Evolutionary conservation across 2,113 vertebrate genomes (phyloP).

Genomic region (Festucalex cinctus): DNA sequence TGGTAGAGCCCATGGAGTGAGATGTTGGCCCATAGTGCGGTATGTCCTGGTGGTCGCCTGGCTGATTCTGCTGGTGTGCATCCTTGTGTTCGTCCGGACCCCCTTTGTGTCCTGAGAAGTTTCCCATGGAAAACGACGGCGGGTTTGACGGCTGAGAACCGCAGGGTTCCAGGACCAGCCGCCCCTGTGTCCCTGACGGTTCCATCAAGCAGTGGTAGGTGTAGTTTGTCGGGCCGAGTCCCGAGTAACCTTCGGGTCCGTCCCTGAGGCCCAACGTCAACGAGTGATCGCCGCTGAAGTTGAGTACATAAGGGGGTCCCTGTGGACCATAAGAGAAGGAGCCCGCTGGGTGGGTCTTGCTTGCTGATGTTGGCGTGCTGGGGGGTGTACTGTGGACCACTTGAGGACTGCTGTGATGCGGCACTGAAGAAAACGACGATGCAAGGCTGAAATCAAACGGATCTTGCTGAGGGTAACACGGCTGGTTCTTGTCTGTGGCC

Average conservation of each 20-base stretch:
- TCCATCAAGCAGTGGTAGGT: slow-evolving; percentile 81
- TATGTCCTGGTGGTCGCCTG: slow-evolving; percentile 55
- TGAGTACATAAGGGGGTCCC: slow-evolving; percentile 73
- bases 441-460: slow-evolving; percentile 65
- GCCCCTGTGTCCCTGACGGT: slow-evolving; percentile 75
- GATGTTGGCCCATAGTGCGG: slow-evolving; percentile 62
- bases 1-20: slow-evolving; percentile 67
- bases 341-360: slow-evolving; percentile 54
- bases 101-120: slow-evolving; percentile 63
- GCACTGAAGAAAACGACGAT: slow-evolving; percentile 56
- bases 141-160: slow-evolving; percentile 57
- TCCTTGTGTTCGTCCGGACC: slow-evolving; percentile 62
- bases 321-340: slow-evolving; percentile 63
- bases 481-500: slow-evolving; percentile 58
- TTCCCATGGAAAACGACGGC: slow-evolving; percentile 54
- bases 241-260: slow-evolving; percentile 65
- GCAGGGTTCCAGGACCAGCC: slow-evolving; percentile 73
- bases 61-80: slow-evolving; percentile 60
- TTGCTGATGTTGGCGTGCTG: slow-evolving; percentile 50
- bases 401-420: slow-evolving; percentile 65
- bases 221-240: slow-evolving; percentile 69
- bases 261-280: slow-evolving; percentile 74
- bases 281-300: slow-evolving; percentile 76
- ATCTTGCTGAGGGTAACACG: slow-evolving; percentile 66
- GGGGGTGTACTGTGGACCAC: slow-evolving; percentile 54